Percentiles rank a stretch among this genome's conserved stretches.
These are phyloP conservation scores for Drosophila jambulina DNA, from an alignment of 1,140 invertebrate species.

Conservation along the genomic window DNA sequence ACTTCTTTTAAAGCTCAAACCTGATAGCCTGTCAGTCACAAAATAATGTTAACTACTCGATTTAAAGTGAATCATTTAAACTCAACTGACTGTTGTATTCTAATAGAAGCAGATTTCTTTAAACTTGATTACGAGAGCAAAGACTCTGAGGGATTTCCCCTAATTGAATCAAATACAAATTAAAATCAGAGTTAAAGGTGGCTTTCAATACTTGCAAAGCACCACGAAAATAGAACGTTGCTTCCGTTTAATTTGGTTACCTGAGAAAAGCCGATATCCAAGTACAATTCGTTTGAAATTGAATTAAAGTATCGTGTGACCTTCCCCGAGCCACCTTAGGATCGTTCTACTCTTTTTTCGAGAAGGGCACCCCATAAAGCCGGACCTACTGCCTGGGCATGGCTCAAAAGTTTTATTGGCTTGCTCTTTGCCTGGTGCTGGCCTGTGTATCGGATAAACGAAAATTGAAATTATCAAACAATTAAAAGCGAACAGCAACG, in stretches of 20 bases:
- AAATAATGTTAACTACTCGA: neutral
- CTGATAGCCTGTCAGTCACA: neutral
- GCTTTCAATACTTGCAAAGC: constrained; percentile 29
- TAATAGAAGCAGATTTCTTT: constrained; percentile 52
- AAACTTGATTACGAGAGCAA: constrained; percentile 21
- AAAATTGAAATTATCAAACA: constrained; percentile 77
- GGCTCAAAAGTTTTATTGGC: constrained; percentile 51
- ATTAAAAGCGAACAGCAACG: constrained; percentile 71
- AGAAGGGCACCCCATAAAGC: constrained; percentile 37
- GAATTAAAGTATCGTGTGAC: constrained; percentile 68
- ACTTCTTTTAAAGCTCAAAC: neutral
- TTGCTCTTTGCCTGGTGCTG: constrained; percentile 20
- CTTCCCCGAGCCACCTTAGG: constrained; percentile 44
- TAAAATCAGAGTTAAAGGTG: constrained; percentile 8
- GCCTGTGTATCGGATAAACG: constrained; percentile 48
- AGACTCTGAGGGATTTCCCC: constrained; percentile 1
- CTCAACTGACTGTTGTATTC: constrained; percentile 15
- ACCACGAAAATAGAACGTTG: constrained; percentile 27
- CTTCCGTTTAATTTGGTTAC: constrained; percentile 37
- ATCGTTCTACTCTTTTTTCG: constrained; percentile 35
- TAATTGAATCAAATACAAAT: constrained; percentile 43
- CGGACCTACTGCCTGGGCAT: constrained; percentile 50
- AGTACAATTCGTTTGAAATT: constrained; percentile 80
- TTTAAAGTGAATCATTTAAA: constrained; percentile 6
- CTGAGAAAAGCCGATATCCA: constrained; percentile 33